phyloP scores from a whole-genome alignment of 2,113 vertebrate genomes.

The Silurus asotus region DNA sequence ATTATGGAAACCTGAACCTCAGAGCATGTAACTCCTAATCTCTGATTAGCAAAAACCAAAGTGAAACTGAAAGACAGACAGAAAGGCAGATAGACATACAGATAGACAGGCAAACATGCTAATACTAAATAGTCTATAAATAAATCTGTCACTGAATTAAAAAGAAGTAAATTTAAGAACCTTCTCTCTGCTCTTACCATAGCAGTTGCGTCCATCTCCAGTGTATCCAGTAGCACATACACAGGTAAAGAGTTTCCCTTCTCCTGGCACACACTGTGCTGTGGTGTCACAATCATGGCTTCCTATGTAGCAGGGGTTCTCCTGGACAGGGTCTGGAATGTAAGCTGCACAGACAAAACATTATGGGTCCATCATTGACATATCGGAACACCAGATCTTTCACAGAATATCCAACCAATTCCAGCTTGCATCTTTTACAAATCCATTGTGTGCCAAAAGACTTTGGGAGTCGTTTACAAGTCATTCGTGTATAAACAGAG shows the following conservation, averaged over 20 bases:
- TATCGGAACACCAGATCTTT: background rate
- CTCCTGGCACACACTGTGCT: constrained; percentile 79
- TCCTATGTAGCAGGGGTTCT: constrained; percentile 84
- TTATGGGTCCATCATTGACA: background rate
- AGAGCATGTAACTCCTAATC: background rate
- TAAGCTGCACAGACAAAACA: constrained; percentile 54
- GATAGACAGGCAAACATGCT: background rate
- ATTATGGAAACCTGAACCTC: background rate
- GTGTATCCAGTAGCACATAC: constrained; percentile 82
- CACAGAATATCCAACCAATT: background rate
- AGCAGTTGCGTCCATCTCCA: constrained; percentile 81
- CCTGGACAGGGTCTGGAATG: background rate
- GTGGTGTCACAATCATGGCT: constrained; percentile 81
- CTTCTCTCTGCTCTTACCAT: constrained; percentile 74
- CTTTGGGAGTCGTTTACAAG: background rate
- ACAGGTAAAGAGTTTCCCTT: constrained; percentile 76
- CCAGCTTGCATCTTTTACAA: background rate
- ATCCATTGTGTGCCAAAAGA: background rate
- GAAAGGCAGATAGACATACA: background rate
- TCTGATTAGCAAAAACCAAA: background rate
- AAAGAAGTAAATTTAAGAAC: background rate
- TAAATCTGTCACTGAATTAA: background rate
- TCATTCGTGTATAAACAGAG: background rate
- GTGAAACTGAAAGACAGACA: background rate
- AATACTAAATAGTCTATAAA: background rate